Evolutionary conservation across 2,888 invertebrate genomes (phyloP), one percentile per base, ranked within the genome.

Genomic region (Lepetodrilus schrolli): DNA sequence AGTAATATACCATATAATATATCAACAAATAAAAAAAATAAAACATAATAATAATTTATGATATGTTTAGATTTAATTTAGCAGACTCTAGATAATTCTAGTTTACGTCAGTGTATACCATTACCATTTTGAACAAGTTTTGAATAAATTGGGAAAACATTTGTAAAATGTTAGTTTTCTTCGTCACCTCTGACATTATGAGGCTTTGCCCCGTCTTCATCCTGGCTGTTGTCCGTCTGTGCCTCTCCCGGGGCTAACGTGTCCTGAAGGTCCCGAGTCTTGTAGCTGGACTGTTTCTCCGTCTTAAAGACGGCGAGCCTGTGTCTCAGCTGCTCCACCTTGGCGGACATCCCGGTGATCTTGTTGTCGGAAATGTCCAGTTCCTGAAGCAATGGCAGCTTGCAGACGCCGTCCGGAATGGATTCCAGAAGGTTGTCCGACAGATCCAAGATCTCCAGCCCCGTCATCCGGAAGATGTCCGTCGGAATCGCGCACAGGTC

Each of bases 341-440:
- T 86, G 36, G 74, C 77, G 3, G 90, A 90, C 71, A 87, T 84
- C 3, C 68, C 36, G 68, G 80, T 82, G 66, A 90, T 81, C 74
- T 87, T 86, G 80, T 90, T 90, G 76, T 89, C 83, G 0, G 88
- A 85, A 7, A 88, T 80, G 76, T 90, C 83, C 3, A 90, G 78
- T 26, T 85, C 83, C 20, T 77, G 75, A 4, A 90, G 73, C 4
- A 78, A 75, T 1, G 87, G 83, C 37, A 89, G 80, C 76, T 90
- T 90, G 70, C 83, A 83, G 8, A 90, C 78, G 17, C 80, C 76
- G 37, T 90, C 90, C 20, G 90, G 90, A 7, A 90, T 69, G 0
- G 81, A 65, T 70, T 84, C 92, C 70, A 97, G 94, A 8, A 95
- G 94, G 90, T 98, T 98, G 78, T 93, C 93, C 0, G 96, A 96